Percentiles rank a stretch among this genome's conserved stretches.
These are phyloP conservation scores for Spodoptera frugiperda DNA, from an alignment of 1,140 invertebrate species.

Conservation along the genomic window DNA sequence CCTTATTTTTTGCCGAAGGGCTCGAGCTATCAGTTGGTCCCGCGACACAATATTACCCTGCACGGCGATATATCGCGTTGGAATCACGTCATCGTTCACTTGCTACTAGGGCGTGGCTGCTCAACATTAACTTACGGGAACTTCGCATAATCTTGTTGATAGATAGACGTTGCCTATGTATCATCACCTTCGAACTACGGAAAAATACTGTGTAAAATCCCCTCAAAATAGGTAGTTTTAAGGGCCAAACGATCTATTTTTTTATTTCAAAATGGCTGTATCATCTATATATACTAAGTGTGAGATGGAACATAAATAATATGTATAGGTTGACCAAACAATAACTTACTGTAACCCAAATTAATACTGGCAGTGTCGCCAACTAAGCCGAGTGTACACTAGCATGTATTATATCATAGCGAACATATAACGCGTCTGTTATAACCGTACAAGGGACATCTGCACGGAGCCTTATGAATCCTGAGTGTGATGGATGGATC, in stretches of 20 bases:
- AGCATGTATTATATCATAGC: slow-evolving; percentile 54
- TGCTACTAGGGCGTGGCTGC: slow-evolving; percentile 67
- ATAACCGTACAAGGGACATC: slow-evolving; percentile 72
- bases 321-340: neutral
- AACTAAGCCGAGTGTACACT: slow-evolving; percentile 47
- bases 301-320: too few relatives aligned
- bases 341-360: slow-evolving; percentile 46
- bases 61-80: slow-evolving; percentile 77
- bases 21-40: slow-evolving; percentile 76
- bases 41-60: slow-evolving; percentile 81
- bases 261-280: too few relatives aligned
- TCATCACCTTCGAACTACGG: neutral
- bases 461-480: slow-evolving; percentile 79
- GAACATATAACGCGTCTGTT: slow-evolving; percentile 66
- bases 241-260: too few relatives aligned
- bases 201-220: too few relatives aligned
- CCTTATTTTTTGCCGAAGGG: slow-evolving; percentile 83
- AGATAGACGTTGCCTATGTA: neutral
- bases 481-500: slow-evolving; percentile 79
- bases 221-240: too few relatives aligned
- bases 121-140: slow-evolving; percentile 67
- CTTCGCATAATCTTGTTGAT: slow-evolving; percentile 53
- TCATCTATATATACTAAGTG: too few relatives aligned
- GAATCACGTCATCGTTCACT: slow-evolving; percentile 81
- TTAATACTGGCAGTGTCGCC: slow-evolving; percentile 49